These are phyloP conservation scores for Megaleporinus macrocephalus DNA, from an alignment of 2,113 vertebrate genomes.

Conservation along the genomic window DNA sequence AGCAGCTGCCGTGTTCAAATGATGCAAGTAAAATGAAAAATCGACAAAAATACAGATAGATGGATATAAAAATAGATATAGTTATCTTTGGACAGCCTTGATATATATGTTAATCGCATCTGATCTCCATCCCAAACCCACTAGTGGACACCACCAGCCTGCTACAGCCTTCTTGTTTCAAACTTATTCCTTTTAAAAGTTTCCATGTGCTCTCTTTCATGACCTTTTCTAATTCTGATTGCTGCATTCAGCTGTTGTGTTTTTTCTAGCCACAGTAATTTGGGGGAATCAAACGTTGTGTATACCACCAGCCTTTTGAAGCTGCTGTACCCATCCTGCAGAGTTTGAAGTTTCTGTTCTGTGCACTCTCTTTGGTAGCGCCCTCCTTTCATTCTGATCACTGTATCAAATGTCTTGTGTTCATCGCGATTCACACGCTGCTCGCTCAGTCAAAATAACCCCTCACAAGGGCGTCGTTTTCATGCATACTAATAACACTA, in stretches of 20 bases:
- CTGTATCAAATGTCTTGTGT: background rate
- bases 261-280: background rate
- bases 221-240: background rate
- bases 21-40: too few species aligned
- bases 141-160: too few species aligned
- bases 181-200: too few species aligned
- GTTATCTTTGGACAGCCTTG: too few species aligned
- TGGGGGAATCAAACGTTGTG: background rate
- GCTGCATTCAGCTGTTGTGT: background rate
- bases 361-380: background rate
- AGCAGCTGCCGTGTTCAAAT: too few species aligned
- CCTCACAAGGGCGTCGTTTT: conserved; percentile 46
- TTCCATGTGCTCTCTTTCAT: background rate
- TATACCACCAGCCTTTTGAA: background rate
- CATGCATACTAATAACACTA: conserved; percentile 39
- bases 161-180: too few species aligned
- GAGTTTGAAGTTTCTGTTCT: background rate
- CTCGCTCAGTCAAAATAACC: conserved; percentile 18
- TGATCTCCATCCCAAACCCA: too few species aligned
- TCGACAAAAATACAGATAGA: too few species aligned
- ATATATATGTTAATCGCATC: too few species aligned
- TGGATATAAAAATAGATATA: too few species aligned
- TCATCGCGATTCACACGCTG: conserved; percentile 26
- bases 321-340: background rate
- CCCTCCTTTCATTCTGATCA: background rate